Evolutionary conservation across 1,140 invertebrate species (phyloP).

Genomic region (Zelostemma sp.): DNA sequence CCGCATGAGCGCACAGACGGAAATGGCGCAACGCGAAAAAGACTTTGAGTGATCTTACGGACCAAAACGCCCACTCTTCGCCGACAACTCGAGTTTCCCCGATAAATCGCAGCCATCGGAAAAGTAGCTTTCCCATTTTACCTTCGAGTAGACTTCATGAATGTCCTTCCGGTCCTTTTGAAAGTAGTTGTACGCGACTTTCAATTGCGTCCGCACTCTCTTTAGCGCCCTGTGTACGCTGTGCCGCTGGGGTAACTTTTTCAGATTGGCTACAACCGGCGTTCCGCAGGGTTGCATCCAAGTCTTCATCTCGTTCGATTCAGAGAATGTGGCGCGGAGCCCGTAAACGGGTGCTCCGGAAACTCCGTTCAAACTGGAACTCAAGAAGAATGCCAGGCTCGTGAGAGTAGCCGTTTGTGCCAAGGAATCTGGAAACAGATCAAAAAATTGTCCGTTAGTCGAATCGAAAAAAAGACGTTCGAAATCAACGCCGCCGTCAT

Average conservation of each 20-base stretch:
- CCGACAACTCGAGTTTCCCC: conserved; percentile 2
- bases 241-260: conserved; percentile 55
- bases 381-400: conserved; percentile 61
- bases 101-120: too few species aligned
- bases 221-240: conserved; percentile 61
- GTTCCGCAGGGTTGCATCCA: conserved; percentile 67
- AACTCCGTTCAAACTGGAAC: conserved; percentile 50
- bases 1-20: conserved; percentile 1
- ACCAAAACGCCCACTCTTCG: not conserved
- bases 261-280: conserved; percentile 41
- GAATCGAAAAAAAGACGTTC: not conserved
- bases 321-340: conserved; percentile 28
- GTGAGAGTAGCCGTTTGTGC: conserved; percentile 63
- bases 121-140: conserved; percentile 23
- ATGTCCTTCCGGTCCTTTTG: conserved; percentile 56
- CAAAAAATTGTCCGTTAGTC: conserved; percentile 3
- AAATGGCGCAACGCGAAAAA: conserved; percentile 3
- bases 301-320: conserved; percentile 48
- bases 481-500: too few species aligned
- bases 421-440: conserved; percentile 61
- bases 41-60: not conserved
- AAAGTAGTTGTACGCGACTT: conserved; percentile 63
- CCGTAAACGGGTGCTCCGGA: conserved; percentile 32
- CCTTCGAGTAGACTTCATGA: conserved; percentile 61
- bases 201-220: conserved; percentile 62